A percentile compares a stretch with the other conserved stretches of the same genome.
Evolutionary conservation across 1,140 invertebrate genomes (phyloP).

Genomic region (Zeugodacus cucurbitae): DNA sequence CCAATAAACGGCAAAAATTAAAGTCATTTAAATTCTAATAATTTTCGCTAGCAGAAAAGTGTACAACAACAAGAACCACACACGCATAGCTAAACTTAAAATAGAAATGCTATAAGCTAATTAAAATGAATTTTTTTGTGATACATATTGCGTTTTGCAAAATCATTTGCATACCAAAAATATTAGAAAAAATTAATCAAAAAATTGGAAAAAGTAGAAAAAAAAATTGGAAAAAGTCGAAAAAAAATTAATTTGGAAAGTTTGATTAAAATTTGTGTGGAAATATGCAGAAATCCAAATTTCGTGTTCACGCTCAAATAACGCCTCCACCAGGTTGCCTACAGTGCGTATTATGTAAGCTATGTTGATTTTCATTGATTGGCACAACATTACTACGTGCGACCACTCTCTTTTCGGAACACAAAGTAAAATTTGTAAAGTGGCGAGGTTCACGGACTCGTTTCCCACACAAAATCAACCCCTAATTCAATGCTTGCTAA

Average conservation of each 20-base stretch:
- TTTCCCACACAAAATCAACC: neutral
- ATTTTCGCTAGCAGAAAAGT: neutral
- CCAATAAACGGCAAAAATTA: neutral
- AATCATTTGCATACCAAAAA: neutral
- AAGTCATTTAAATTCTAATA: neutral
- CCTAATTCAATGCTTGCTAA: neutral
- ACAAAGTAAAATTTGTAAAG: conserved; percentile 15
- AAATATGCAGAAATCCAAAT: neutral
- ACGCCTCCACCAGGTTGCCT: neutral
- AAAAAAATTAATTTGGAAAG: neutral
- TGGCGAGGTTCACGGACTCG: too few species aligned
- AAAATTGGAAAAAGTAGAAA: too few species aligned
- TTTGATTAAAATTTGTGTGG: neutral
- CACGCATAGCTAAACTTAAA: neutral
- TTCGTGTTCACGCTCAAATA: neutral
- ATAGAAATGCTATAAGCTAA: neutral
- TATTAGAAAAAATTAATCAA: too few species aligned
- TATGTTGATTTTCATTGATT: neutral
- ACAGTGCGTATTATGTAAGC: neutral
- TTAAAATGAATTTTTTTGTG: neutral
- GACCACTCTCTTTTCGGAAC: neutral
- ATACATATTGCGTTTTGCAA: neutral
- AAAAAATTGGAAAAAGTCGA: too few species aligned
- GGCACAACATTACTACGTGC: neutral
- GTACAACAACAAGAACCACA: neutral